Evolutionary conservation across 2,888 invertebrate species (phyloP), one percentile per base, ranked within the genome.

Genomic region (Archips xylosteana): DNA sequence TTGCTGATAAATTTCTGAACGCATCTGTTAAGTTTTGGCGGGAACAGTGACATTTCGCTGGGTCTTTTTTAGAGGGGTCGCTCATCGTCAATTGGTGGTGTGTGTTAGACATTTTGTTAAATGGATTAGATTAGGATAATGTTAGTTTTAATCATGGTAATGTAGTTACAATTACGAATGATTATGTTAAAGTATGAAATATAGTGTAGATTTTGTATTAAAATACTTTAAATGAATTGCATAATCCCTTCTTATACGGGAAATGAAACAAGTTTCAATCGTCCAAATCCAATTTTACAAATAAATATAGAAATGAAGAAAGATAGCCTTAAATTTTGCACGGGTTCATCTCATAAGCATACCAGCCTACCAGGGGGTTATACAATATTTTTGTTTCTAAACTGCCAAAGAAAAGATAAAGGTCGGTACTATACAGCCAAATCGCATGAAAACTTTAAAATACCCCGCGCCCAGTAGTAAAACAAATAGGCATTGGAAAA

Each of bases 1-100:
- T 84, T 80, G 78, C 81, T 81, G 77, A 75, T 80, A 79, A 82
- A 79, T 83, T 65, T 84, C 82, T 79, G 82, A 81, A 83, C 89
- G 82, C 89, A 90, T 89, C 90, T 90, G 89, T 90, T 88, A 89
- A 85, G 74, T 75, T 76, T 76, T 75, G 74, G 75, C 75, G 75
- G 60, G 65, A 73, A 70, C 32, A 51, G 62, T 74, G 73, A 69
- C 69, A 59, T 64, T 47, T 49, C 32, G 74, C 23, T 15, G 32
- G 69, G 74, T 74, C 57, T 65, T 74, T 74, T 74, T 74, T 74
- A 54, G 70, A 65, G 74, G 23, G 69, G 54, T 23, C 65, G 36
- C 6, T 34, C 10, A 57, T 54, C 51, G 74, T 70, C 64, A 60
- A 74, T 70, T 74, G 65, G 57, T 15, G 13, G 51, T 5, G 65